Percentiles rank a stretch among this genome's conserved stretches.
phyloP scores from a whole-genome alignment of 2,113 vertebrate genomes.

The Kobus ellipsiprymnus region DNA sequence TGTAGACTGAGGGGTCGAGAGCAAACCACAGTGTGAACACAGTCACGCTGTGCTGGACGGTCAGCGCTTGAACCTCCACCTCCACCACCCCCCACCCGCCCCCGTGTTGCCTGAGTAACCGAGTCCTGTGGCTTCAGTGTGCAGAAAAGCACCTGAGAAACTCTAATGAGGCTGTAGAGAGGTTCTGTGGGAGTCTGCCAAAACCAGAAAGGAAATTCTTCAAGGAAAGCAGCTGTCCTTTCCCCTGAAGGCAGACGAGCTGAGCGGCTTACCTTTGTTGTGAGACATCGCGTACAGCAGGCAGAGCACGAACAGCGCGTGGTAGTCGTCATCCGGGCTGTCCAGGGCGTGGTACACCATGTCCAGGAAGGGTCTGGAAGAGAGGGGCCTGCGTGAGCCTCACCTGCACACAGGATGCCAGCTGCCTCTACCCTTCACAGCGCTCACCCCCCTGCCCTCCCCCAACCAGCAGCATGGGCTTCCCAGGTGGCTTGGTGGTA shows the following conservation, averaged over 20 bases:
- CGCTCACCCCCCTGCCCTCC: background rate
- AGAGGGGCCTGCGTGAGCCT: background rate
- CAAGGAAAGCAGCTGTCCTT: background rate
- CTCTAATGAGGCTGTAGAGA: background rate
- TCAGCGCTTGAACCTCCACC: background rate
- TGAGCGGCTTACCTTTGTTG: slow-evolving; percentile 88
- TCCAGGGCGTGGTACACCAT: slow-evolving; percentile 96
- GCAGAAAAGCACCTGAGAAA: slow-evolving; percentile 4
- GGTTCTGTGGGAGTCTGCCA: background rate
- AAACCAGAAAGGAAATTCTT: background rate
- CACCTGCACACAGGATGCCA: background rate
- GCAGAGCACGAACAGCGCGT: slow-evolving; percentile 97
- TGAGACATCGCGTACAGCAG: slow-evolving; percentile 96
- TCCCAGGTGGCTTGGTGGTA: background rate
- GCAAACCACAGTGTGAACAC: slow-evolving; percentile 33
- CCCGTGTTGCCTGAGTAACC: background rate
- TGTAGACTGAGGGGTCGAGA: background rate
- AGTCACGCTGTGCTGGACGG: background rate
- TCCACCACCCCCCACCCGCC: background rate
- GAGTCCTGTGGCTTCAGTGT: background rate
- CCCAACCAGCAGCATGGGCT: background rate
- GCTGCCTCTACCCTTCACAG: background rate
- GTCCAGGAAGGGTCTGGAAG: slow-evolving; percentile 92
- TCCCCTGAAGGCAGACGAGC: background rate
- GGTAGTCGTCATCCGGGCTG: slow-evolving; percentile 91